Percentiles rank a stretch among this genome's conserved stretches.
phyloP scores from a whole-genome alignment of 1,140 invertebrate genomes.

The Harpegnathos saltator region DNA sequence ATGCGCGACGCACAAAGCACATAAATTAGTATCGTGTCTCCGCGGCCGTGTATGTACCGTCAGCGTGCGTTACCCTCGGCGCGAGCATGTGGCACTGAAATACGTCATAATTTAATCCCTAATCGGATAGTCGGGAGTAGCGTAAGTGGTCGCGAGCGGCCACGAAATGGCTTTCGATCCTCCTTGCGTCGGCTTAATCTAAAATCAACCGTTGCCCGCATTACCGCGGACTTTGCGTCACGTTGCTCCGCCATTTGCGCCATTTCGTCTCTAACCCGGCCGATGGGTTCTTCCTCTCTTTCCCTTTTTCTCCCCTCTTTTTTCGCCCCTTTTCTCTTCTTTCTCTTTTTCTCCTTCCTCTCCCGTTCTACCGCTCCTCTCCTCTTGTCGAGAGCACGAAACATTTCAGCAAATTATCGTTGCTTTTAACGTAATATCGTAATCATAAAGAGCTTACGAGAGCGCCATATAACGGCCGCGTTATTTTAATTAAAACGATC shows the following conservation, averaged over 20 bases:
- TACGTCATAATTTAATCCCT: constrained; percentile 73
- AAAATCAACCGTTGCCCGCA: constrained; percentile 45
- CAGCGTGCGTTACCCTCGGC: constrained; percentile 67
- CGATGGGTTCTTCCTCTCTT: not conserved
- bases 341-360: no score
- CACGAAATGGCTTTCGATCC: constrained; percentile 67
- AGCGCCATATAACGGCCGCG: not conserved
- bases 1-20: constrained; percentile 56
- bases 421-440: not conserved
- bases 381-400: not conserved
- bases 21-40: constrained; percentile 67
- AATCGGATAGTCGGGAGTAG: constrained; percentile 66
- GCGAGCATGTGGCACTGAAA: constrained; percentile 62
- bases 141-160: constrained; percentile 64
- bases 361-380: no score
- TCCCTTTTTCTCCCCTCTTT: not conserved
- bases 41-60: constrained; percentile 49
- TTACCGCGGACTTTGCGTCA: not conserved
- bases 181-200: constrained; percentile 60
- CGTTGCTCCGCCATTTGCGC: not conserved
- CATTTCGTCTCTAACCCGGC: not conserved
- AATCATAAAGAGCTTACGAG: no score
- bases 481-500: constrained; percentile 49
- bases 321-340: not conserved
- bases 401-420: constrained; percentile 1